Conservation (phyloP, 37 sponge, comb jelly and placozoan genomes). For the Mnemiopsis leidyi region DNA sequence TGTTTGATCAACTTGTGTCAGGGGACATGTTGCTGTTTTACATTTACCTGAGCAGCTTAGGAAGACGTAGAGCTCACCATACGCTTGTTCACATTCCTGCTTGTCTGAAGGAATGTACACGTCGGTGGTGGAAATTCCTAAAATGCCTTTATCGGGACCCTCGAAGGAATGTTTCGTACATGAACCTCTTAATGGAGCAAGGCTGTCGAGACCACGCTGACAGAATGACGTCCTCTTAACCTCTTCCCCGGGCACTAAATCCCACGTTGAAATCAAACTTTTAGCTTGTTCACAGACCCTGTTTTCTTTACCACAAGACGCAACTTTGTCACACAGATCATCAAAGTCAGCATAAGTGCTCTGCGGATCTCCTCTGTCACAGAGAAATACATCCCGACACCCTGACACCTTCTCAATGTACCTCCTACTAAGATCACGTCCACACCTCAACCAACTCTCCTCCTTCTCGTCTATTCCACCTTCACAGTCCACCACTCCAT, state of each 20-base stretch:
- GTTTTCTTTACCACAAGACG: neutral
- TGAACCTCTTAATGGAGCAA: neutral
- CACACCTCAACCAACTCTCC: neutral
- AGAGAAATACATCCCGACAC: neutral
- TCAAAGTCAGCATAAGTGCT: neutral
- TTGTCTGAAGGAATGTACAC: neutral
- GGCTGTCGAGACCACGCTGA: neutral
- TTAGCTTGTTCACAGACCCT: neutral
- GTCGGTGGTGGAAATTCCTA: neutral
- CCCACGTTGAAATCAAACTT: neutral
- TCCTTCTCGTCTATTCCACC: neutral
- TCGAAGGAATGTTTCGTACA: neutral
- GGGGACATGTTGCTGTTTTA: neutral
- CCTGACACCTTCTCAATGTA: neutral
- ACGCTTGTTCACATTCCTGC: neutral
- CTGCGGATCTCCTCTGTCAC: neutral
- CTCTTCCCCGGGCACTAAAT: neutral
- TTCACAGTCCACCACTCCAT: neutral
- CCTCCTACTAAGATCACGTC: neutral
- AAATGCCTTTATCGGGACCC: neutral
- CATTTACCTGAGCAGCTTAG: neutral
- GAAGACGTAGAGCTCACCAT: conserved; percentile 16
- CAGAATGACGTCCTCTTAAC: neutral
- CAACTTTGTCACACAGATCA: neutral
- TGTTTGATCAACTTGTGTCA: neutral